Evolutionary conservation across 2,888 invertebrate species (phyloP).

Genomic region (Ormyrus nitidulus): DNA sequence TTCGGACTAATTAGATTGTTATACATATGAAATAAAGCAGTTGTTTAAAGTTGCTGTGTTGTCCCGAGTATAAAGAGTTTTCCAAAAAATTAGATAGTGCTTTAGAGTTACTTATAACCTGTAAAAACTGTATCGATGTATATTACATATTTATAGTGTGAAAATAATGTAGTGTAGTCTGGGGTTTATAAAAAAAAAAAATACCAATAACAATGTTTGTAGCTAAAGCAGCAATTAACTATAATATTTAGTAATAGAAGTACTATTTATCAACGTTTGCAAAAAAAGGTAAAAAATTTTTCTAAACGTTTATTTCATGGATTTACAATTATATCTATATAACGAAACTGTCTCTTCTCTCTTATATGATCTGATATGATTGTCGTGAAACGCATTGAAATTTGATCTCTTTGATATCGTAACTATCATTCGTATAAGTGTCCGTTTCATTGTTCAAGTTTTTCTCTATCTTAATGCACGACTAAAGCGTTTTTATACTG

Average conservation of each 20-base stretch:
- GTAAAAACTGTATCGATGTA: constrained; percentile 33
- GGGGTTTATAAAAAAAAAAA: constrained; percentile 15
- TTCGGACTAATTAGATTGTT: constrained; percentile 9
- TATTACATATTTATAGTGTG: constrained; percentile 25
- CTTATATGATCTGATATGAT: background rate
- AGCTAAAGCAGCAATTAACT: constrained; percentile 1
- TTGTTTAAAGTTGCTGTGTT: constrained; percentile 27
- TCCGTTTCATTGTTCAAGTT: background rate
- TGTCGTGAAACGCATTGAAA: background rate
- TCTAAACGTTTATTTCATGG: constrained; percentile 22
- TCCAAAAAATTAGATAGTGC: constrained; percentile 29
- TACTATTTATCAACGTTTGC: background rate
- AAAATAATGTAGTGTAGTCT: constrained; percentile 42
- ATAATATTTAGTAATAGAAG: background rate
- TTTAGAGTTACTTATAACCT: constrained; percentile 22
- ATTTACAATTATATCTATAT: constrained; percentile 8
- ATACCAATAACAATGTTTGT: constrained; percentile 13
- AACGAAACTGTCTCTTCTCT: background rate
- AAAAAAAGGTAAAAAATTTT: constrained; percentile 7
- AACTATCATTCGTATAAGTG: background rate
- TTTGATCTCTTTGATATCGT: background rate
- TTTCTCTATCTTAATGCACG: constrained; percentile 6
- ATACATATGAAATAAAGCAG: background rate
- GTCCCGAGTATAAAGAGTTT: constrained; percentile 16
- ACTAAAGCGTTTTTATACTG: too few relatives aligned